Evolutionary conservation across 2,888 invertebrate genomes (phyloP), one percentile per base, ranked within the genome.

Genomic region (Sycophila texana): DNA sequence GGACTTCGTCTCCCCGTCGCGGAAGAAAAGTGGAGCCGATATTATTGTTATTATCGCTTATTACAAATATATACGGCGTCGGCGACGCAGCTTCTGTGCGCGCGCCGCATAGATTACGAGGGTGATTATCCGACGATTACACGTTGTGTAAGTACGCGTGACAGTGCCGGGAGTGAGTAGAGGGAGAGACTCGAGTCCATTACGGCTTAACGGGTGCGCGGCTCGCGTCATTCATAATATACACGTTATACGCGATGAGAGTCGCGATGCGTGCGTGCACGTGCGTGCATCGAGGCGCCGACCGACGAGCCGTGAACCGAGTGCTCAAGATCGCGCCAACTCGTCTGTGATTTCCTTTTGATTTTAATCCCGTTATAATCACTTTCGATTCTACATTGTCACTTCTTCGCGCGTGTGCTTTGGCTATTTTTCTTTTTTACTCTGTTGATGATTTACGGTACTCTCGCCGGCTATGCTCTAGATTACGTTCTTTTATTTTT

Each of bases 101-200:
- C 26, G 26, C n/a, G 22, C 53, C 30, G 26, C n/a, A 16, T 60
- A 68, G 61, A 67, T 84, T 82, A 81, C 82, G 39, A 55, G 81
- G 79, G 72, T 80, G 84, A 86, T 87, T 86, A 88, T 84, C 85
- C 84, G 77, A 82, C 86, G 86, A 88, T 88, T 88, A 87, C 84
- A 86, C 84, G 86, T 86, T 86, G 85, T 83, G 86, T 85, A 87
- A 87, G 85, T 84, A 84, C 84, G 85, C 86, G 85, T 85, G 87
- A 87, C 85, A 86, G 86, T 85, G 84, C 51, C 2, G 16, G n/a
- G 60, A 20, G 63, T n/a, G n/a, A 20, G 53, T 26, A 12, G 51
- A 49, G 60, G 30, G 22, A 51, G 68, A 58, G 58, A 58, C 68
- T 58, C 70, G 58, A 65, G 47, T 66, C 71, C 61, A 79, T 75